Conservation (phyloP, 1,140 invertebrate genomes). For the Micrasema longulum region DNA sequence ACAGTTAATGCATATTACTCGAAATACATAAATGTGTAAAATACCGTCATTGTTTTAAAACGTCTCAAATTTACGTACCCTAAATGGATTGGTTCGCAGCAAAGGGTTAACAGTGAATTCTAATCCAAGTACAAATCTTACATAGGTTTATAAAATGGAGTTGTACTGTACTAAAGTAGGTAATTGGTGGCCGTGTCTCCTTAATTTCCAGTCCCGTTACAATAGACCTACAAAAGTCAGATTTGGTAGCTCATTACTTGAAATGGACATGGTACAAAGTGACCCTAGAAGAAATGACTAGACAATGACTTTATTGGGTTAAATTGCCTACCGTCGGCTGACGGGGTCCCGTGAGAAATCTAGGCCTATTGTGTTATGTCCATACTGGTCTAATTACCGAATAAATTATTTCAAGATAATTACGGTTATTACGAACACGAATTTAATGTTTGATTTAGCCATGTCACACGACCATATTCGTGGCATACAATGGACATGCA, state of each 20-base stretch:
- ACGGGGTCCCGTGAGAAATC: slow-evolving; percentile 33
- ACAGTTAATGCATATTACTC: too few relatives aligned
- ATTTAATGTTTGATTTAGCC: slow-evolving; percentile 9
- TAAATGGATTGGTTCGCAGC: too few relatives aligned
- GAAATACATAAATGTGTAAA: too few relatives aligned
- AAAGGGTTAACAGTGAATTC: too few relatives aligned
- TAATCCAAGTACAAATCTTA: too few relatives aligned
- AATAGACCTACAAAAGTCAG: not conserved
- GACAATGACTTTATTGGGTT: slow-evolving; percentile 35
- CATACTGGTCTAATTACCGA: slow-evolving; percentile 3
- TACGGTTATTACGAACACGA: slow-evolving; percentile 22
- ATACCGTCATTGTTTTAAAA: too few relatives aligned
- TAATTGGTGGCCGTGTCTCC: slow-evolving; percentile 1
- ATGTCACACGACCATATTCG: too few relatives aligned
- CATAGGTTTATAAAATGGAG: too few relatives aligned
- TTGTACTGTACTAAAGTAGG: slow-evolving; percentile 5
- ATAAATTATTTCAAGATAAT: slow-evolving; percentile 16
- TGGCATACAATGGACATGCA: too few relatives aligned
- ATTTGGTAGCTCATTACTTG: slow-evolving; percentile 18
- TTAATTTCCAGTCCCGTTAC: slow-evolving; percentile 25
- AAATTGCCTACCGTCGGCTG: slow-evolving; percentile 20
- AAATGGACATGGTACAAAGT: slow-evolving; percentile 26
- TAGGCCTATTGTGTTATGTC: slow-evolving; percentile 10
- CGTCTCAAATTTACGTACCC: too few relatives aligned
- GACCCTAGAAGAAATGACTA: slow-evolving; percentile 12